A percentile compares a stretch with the other conserved stretches of the same genome.
Conservation (phyloP, 2,113 vertebrate genomes). For the Hemiscyllium ocellatum region DNA sequence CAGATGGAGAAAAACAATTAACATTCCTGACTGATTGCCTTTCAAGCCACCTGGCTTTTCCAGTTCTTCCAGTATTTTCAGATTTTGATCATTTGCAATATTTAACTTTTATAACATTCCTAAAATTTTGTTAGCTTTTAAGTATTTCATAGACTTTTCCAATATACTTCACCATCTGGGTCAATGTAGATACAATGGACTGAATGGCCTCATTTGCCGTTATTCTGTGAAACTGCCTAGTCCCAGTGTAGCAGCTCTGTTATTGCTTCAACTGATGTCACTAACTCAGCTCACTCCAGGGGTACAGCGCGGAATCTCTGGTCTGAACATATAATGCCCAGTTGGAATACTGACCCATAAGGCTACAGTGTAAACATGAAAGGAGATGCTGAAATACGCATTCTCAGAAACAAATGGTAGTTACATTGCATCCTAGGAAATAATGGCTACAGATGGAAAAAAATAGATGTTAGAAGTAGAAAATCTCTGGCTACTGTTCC, state of each 20-base stretch:
- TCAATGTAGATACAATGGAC: background rate
- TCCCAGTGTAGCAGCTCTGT: background rate
- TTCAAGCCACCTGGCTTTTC: background rate
- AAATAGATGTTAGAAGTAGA: background rate
- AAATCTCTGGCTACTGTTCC: background rate
- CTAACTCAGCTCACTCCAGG: background rate
- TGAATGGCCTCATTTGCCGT: too few species aligned
- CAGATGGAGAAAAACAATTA: background rate
- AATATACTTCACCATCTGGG: background rate
- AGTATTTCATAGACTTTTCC: background rate
- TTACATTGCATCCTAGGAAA: too few species aligned
- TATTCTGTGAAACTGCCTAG: background rate
- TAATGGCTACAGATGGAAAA: background rate
- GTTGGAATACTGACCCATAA: background rate
- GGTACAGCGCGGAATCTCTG: background rate
- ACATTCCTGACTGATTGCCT: background rate
- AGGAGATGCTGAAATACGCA: too few species aligned
- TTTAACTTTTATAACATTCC: background rate
- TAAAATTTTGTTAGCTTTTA: background rate
- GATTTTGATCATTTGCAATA: background rate
- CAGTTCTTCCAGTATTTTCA: background rate
- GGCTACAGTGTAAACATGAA: too few species aligned
- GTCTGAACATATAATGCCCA: too few species aligned
- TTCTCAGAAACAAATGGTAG: too few species aligned
- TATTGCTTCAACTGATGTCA: background rate